A percentile compares a stretch with the other conserved stretches of the same genome.
Conservation (phyloP, 2,797 vertebrate genomes). For the Premnoplex brunnescens region DNA sequence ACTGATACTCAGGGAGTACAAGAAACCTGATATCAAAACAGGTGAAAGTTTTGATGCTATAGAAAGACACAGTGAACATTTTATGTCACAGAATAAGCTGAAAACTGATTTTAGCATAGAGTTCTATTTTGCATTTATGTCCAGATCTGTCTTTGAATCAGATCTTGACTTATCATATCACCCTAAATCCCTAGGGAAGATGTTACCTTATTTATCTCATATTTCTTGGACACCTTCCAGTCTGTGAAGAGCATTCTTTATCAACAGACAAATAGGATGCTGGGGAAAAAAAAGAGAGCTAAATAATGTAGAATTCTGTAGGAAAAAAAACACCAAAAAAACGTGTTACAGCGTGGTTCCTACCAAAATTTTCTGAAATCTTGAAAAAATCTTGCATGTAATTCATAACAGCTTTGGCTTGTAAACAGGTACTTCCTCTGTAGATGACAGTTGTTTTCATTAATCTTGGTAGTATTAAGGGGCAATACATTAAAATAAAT, state of each 20-base stretch:
- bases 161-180: neutral
- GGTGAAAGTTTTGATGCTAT: conserved; percentile 7
- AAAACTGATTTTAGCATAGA: neutral
- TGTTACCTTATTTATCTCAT: neutral
- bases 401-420: neutral
- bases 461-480: conserved; percentile 33
- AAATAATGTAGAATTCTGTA: neutral
- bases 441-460: neutral
- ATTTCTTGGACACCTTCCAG: neutral
- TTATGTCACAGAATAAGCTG: neutral
- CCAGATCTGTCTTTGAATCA: neutral
- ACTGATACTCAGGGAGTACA: neutral
- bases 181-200: neutral
- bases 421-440: neutral
- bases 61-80: neutral
- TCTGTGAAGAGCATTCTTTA: neutral
- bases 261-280: neutral
- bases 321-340: neutral
- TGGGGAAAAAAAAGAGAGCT: neutral
- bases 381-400: neutral
- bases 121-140: neutral
- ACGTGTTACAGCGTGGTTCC: neutral
- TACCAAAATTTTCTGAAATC: neutral
- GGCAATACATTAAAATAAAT: conserved; percentile 22
- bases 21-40: conserved; percentile 19